Evolutionary conservation across 2,113 vertebrate species (phyloP), one percentile per base, ranked within the genome.

Genomic region (Marcusenius ussheri): DNA sequence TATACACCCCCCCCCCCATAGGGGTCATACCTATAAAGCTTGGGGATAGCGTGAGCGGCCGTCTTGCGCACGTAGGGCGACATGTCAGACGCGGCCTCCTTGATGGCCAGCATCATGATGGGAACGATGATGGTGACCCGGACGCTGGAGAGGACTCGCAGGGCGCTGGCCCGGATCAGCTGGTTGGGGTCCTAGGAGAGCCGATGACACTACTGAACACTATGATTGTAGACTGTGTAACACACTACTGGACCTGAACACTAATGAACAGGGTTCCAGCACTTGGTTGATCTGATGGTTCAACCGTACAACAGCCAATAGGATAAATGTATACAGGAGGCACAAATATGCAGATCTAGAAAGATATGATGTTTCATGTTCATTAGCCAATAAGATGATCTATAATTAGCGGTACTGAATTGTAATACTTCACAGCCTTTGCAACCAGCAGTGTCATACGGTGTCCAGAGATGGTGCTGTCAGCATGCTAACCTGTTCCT

Each of bases 31-130:
- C 98, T 99, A 96, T 99, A 98, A 39, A 99, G 97, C 91, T 99
- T 99, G 1, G 98, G 98, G 84, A 99, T 99, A 45, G 98, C 98
- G 0, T 99, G 98, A 31, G 98, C 98, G 0, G 98, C 98, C 0
- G 98, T 99, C 93, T 99, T 99, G 91, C 98, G 96, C 93, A 99
- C 98, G 0, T 99, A 99, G 0, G 98, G 98, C 13, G 98, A 99
- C 98, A 99, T 99, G 88, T 99, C 98, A 0, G 98, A 99, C 0
- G 98, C 98, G 0, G 98, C 98, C 90, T 99, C 98, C 93, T 99
- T 99, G 94, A 99, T 99, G 92, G 98, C 98, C 90, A 99, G 35
- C 98, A 99, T 99, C 98, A 99, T 99, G 90, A 99, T 99, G 88
- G 98, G 98, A 83, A 98, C 98, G 0, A 99, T 99, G 92, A 99